These are phyloP conservation scores for Euthynnus affinis DNA, from an alignment of 2,797 vertebrate species.

Conservation along the genomic window DNA sequence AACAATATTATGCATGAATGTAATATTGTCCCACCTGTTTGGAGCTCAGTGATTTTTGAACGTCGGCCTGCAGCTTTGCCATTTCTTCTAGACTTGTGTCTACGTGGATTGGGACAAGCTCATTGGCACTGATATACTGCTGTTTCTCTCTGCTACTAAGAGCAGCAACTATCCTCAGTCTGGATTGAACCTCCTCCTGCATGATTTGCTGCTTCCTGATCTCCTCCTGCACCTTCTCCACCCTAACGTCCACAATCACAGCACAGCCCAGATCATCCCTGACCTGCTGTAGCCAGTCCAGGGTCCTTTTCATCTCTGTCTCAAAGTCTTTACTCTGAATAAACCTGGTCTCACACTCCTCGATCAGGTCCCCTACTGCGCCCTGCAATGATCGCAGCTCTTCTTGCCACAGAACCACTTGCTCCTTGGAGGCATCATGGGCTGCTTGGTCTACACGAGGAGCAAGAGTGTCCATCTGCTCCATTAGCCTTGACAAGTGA, in stretches of 20 bases:
- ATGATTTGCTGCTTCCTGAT: constrained; percentile 96
- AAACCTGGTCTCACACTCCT: constrained; percentile 94
- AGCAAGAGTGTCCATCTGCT: constrained; percentile 92
- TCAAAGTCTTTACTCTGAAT: constrained; percentile 97
- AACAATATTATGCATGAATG: background rate
- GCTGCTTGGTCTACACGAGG: constrained; percentile 89
- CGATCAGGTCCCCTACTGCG: constrained; percentile 88
- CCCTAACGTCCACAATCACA: constrained; percentile 89
- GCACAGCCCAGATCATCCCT: constrained; percentile 89
- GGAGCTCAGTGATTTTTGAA: constrained; percentile 89
- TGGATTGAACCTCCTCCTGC: constrained; percentile 96
- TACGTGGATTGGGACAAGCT: constrained; percentile 91
- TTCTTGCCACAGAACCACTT: constrained; percentile 92
- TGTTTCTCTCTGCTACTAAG: constrained; percentile 94
- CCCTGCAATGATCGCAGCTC: constrained; percentile 90
- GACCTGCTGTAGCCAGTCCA: constrained; percentile 93
- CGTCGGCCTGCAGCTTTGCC: constrained; percentile 89
- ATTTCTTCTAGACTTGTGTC: constrained; percentile 91
- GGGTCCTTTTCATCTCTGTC: constrained; percentile 92
- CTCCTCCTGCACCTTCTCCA: constrained; percentile 96
- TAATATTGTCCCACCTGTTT: constrained; percentile 88
- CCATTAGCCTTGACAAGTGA: constrained; percentile 90
- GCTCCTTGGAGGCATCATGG: constrained; percentile 87
- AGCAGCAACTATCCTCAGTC: constrained; percentile 94
- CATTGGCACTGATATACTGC: constrained; percentile 91